Percentiles rank a stretch among this genome's conserved stretches.
These are phyloP conservation scores for Anneissia japonica DNA, from an alignment of 35 echinoderm and acorn worm species.

Conservation along the genomic window DNA sequence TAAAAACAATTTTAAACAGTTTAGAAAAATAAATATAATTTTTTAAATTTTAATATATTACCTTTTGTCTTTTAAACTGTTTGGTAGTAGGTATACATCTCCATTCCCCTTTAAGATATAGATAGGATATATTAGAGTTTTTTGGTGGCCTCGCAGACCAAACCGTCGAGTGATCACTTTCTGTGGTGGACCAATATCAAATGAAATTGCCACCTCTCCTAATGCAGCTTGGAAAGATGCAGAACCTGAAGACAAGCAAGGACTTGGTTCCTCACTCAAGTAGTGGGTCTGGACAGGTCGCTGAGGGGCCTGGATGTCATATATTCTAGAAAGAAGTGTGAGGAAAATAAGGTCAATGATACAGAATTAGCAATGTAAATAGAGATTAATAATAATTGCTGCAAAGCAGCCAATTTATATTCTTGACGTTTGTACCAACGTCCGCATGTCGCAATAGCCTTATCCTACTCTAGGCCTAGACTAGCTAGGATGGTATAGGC, in stretches of 20 bases:
- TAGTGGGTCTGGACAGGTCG: conserved; percentile 62
- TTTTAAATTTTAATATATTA: too few relatives aligned
- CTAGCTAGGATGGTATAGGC: too few relatives aligned
- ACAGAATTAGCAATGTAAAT: too few relatives aligned
- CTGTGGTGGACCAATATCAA: conserved; percentile 73
- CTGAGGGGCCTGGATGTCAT: conserved; percentile 47
- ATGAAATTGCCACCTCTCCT: conserved; percentile 88
- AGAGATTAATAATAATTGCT: too few relatives aligned
- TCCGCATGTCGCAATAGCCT: too few relatives aligned
- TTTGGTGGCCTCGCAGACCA: neutral
- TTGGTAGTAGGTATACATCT: conserved; percentile 70
- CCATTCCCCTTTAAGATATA: conserved; percentile 93
- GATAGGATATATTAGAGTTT: conserved; percentile 49
- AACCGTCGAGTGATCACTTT: conserved; percentile 12
- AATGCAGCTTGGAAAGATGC: conserved; percentile 73
- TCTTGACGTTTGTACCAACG: too few relatives aligned
- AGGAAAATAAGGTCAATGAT: too few relatives aligned
- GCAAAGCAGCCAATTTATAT: too few relatives aligned
- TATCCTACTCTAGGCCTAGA: too few relatives aligned
- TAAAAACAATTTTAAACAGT: too few relatives aligned
- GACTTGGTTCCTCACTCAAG: conserved; percentile 47
- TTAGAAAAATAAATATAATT: too few relatives aligned
- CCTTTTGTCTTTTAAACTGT: conserved; percentile 69
- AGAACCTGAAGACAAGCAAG: conserved; percentile 58
- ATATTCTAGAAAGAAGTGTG: too few relatives aligned